These are phyloP conservation scores for Origma solitaria DNA, from an alignment of 2,113 vertebrate species.

Conservation along the genomic window DNA sequence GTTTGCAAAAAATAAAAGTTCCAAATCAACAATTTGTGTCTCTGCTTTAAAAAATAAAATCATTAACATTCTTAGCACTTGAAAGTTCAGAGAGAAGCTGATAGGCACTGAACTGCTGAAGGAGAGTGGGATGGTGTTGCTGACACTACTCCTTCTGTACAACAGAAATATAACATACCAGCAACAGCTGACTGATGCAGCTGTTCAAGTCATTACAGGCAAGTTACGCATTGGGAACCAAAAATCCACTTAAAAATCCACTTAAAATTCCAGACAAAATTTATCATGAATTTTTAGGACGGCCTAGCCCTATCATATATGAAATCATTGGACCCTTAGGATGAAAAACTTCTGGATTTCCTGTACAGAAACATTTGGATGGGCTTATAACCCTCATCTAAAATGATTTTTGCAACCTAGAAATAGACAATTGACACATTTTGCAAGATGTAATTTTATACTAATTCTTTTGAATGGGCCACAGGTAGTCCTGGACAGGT, in stretches of 20 bases:
- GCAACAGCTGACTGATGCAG: background rate
- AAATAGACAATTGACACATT: background rate
- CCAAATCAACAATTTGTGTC: background rate
- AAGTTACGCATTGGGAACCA: background rate
- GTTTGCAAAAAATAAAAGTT: constrained; percentile 33
- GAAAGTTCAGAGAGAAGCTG: background rate
- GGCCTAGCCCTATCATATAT: background rate
- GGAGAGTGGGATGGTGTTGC: background rate
- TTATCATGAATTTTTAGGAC: background rate
- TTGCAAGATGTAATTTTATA: background rate
- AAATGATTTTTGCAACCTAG: background rate
- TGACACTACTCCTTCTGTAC: background rate
- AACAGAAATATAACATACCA: background rate
- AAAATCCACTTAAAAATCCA: background rate
- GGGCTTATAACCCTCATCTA: background rate
- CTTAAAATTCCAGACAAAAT: background rate
- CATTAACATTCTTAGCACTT: background rate
- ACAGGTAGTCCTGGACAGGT: background rate
- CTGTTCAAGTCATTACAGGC: background rate
- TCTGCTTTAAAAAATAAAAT: constrained; percentile 11
- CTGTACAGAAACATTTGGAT: background rate
- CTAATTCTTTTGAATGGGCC: background rate
- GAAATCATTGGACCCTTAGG: background rate
- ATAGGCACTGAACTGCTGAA: background rate
- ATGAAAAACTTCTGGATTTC: background rate